Percentiles rank a stretch among this genome's conserved stretches.
Evolutionary conservation across 2,888 invertebrate genomes (phyloP).

Genomic region (Luperina nickerlii): DNA sequence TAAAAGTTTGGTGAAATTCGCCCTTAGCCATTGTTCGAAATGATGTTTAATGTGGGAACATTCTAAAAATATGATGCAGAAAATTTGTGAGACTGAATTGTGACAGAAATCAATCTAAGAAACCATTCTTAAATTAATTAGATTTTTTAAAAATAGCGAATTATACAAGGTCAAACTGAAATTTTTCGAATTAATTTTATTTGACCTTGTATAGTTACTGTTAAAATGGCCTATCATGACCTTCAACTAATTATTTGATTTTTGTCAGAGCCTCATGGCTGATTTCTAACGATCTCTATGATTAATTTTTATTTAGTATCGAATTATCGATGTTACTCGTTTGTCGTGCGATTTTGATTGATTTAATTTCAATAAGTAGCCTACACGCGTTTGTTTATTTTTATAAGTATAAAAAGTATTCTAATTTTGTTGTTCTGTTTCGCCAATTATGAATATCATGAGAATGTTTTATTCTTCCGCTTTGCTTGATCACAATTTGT

Average conservation of each 20-base stretch:
- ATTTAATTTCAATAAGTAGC: constrained; percentile 24
- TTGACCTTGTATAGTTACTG: background rate
- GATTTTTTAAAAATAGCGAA: background rate
- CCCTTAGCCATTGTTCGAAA: background rate
- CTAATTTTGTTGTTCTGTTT: constrained; percentile 60
- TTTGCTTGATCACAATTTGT: constrained; percentile 65
- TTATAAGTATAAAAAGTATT: constrained; percentile 58
- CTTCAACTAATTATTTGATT: constrained; percentile 3
- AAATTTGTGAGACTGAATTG: constrained; percentile 16
- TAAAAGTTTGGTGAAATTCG: background rate
- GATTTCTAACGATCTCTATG: constrained; percentile 5
- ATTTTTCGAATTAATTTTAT: background rate
- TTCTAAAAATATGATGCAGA: background rate
- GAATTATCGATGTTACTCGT: constrained; percentile 2
- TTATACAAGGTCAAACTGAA: too few relatives aligned
- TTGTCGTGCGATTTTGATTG: constrained; percentile 14
- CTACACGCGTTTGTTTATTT: constrained; percentile 61
- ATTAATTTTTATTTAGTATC: constrained; percentile 6
- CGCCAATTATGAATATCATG: constrained; percentile 55
- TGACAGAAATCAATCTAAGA: constrained; percentile 13
- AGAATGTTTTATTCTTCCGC: constrained; percentile 50
- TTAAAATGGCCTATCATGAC: background rate
- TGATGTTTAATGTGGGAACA: constrained; percentile 5
- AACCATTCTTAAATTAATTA: background rate
- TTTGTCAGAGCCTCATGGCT: background rate